Evolutionary conservation across 2,888 invertebrate species (phyloP).

Genomic region (Periphyllus acericola): DNA sequence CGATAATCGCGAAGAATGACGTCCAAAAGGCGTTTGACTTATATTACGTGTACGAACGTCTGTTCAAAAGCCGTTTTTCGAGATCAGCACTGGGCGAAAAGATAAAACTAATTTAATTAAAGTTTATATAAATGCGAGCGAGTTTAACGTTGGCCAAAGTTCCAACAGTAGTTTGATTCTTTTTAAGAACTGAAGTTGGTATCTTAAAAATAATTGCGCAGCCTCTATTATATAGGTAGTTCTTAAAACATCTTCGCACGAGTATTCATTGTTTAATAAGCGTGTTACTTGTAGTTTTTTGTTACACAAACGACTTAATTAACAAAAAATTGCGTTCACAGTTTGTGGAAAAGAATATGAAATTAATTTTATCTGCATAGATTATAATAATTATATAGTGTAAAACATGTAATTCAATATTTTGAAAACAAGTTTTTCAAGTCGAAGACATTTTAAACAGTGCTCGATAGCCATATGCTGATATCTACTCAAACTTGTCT

Average conservation of each 20-base stretch:
- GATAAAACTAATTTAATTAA: slow-evolving; percentile 35
- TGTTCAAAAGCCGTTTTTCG: not conserved
- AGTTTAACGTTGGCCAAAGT: not conserved
- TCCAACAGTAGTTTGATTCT: not conserved
- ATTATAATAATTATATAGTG: no score
- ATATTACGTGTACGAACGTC: not conserved
- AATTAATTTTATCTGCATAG: no score
- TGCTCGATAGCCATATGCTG: no score
- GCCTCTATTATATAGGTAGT: not conserved
- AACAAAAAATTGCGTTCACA: no score
- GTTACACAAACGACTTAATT: no score
- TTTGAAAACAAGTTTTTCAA: no score
- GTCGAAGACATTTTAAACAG: no score
- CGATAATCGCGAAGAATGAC: not conserved
- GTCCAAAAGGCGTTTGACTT: not conserved
- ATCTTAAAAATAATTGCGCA: not conserved
- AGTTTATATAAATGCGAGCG: not conserved
- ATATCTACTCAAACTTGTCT: no score
- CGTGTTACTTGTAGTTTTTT: no score
- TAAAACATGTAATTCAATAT: no score
- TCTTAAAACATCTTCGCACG: not conserved
- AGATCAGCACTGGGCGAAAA: not conserved
- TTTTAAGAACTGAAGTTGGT: not conserved
- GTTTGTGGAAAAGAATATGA: no score
- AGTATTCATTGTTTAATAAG: no score